These are phyloP conservation scores for Pseudomyrmex flavicornis DNA, from an alignment of 1,140 invertebrate species.

Conservation along the genomic window DNA sequence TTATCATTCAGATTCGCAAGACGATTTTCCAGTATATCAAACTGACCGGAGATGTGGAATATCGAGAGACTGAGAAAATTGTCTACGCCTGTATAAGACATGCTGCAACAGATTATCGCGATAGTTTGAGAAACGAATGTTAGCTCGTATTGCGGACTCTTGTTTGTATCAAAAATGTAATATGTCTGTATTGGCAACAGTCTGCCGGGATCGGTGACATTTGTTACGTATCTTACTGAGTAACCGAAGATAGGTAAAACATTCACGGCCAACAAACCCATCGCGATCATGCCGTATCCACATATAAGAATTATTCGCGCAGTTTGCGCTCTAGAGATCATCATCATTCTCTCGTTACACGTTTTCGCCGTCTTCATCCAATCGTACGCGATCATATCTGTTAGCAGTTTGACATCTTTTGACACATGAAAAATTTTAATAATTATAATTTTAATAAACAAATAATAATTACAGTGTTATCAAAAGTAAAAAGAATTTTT, in stretches of 20 bases:
- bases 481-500: too few species aligned
- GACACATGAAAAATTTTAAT: not conserved
- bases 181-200: conserved; percentile 17
- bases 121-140: not conserved
- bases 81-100: conserved; percentile 25
- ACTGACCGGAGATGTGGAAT: conserved; percentile 41
- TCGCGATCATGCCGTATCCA: not conserved
- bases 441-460: not conserved
- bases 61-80: conserved; percentile 28
- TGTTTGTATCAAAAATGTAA: conserved; percentile 5
- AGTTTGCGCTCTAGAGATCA: conserved; percentile 11
- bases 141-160: conserved; percentile 49
- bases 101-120: not conserved
- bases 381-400: conserved; percentile 43
- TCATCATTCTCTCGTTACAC: not conserved
- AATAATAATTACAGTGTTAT: too few species aligned
- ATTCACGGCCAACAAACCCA: not conserved
- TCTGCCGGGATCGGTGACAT: not conserved
- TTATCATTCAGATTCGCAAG: not conserved
- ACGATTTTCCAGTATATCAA: conserved; percentile 23
- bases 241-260: conserved; percentile 13
- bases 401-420: conserved; percentile 10
- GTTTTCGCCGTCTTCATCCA: conserved; percentile 30
- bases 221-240: not conserved
- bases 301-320: not conserved